Evolutionary conservation across 2,113 vertebrate genomes (phyloP), one percentile per base, ranked within the genome.

Genomic region (Opisthocomus hoazin): DNA sequence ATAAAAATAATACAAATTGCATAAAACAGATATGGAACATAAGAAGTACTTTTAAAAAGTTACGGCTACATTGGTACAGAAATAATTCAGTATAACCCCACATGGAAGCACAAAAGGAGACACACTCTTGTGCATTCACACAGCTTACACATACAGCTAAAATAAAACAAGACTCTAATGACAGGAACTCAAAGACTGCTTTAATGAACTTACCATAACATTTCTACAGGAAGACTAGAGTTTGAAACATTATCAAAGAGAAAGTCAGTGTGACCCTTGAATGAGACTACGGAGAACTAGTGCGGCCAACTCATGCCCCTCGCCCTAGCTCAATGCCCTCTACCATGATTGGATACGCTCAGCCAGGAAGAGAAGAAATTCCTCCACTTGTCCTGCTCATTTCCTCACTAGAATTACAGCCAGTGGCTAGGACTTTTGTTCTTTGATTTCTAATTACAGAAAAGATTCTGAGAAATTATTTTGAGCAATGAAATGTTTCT

Each of bases 321-420:
- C 39, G 36, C 15, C 50, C 63, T 14, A 58, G 36, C 29, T 53
- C 37, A 76, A n/a, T 11, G 13, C 15, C 45, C 36, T 50, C 54
- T 26, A 51, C 54, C 11, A 10, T 29, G 5, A 45, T 1, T 4
- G 0, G 12, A 12, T 50, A 41, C 1, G 1, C 13, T 60, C 61
- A 32, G 5, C n/a, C 3, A 50, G 41, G 41, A 84, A 70, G 14
- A 70, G 4, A 61, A 58, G 58, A 71, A 26, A 54, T 13, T n/a
- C 21, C 27, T 77, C 69, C 53, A 63, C 27, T 30, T 58, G 22
- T 61, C 34, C 29, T 17, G 24, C 63, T 61, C 61, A 71, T 66
- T 63, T 79, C 51, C 53, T 73, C 64, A 82, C 8, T 20, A 69
- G 17, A 82, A 68, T 66, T 60, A 68, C 1, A 20, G 19, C 11